Base-by-base conservation (phyloP, 2,797 vertebrate genomes). In the Falco peregrinus region DNA sequence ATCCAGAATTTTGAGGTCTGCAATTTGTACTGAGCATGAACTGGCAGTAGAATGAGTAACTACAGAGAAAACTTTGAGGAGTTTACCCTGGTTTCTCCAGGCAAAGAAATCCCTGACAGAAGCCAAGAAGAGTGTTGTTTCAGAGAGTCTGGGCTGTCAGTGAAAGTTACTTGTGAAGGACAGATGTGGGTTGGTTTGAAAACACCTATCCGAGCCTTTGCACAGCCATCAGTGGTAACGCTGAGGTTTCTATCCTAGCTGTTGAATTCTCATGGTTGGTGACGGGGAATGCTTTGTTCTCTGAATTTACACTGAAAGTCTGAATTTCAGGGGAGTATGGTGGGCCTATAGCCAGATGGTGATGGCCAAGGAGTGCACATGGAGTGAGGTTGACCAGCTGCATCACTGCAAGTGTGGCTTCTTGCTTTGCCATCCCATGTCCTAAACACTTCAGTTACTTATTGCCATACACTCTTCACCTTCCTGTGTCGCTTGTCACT, bases 1-100 rank as follows among this genome's bases (percentile, higher is more conserved):
- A 83, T 90, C 71, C 91, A 94, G 70, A 91, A 88, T 89, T 96
- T 87, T 93, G 50, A 95, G 56, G 56, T 88, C 80, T 96, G 71
- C 45, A 70, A 63, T 90, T 95, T 71, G 83, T 94, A 82, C 43
- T 54, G 84, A 94, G 63, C 29, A 53, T 86, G 84, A 95, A 94
- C 79, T 93, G 95, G 79, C 94, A 92, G 33, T 65, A 80, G 39
- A 87, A 35, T 33, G 71, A 95, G 21, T 75, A 91, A 84, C 33
- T 90, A 45, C 31, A 88, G 51, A 87, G 79, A 88, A 87, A 81
- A 86, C 65, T 90, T 69, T 45, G 82, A 91, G 70, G 74, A 78
- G 74, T 89, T 90, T 71, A 53, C 89, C 37, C 77, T 91, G 26
- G 17, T 92, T 83, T 93, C 84, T 82, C 75, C 37, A 96, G 82